Evolutionary conservation across 2,113 vertebrate species (phyloP).

Genomic region (Ameiurus melas): DNA sequence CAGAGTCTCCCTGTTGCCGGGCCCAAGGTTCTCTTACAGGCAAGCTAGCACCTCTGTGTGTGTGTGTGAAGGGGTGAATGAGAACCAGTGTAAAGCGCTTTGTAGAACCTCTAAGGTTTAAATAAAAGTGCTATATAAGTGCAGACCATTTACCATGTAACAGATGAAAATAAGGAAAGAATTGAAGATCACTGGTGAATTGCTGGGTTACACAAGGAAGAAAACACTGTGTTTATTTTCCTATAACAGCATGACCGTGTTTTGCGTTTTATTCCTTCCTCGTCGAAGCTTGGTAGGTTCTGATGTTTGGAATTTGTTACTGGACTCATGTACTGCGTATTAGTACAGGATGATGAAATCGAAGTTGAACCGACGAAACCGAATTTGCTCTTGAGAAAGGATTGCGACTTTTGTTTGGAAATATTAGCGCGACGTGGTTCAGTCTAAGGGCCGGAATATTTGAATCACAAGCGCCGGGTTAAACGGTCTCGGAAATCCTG

Average conservation of each 20-base stretch:
- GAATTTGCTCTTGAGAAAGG: neutral
- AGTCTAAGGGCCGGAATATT: neutral
- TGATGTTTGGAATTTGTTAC: neutral
- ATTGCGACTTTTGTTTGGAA: neutral
- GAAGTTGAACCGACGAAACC: neutral
- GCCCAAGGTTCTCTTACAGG: too few relatives aligned
- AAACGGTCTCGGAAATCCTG: slow-evolving; percentile 11
- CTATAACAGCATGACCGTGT: neutral
- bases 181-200: neutral
- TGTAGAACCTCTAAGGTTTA: too few relatives aligned
- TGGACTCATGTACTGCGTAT: too few relatives aligned
- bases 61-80: too few relatives aligned
- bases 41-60: too few relatives aligned
- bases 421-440: neutral
- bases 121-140: too few relatives aligned
- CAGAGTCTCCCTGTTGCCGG: neutral
- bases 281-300: neutral
- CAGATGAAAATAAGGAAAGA: neutral
- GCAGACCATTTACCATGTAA: neutral
- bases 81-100: too few relatives aligned
- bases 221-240: neutral
- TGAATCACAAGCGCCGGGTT: neutral
- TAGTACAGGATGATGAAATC: neutral
- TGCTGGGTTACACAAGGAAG: neutral
- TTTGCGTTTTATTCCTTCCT: neutral